These are phyloP conservation scores for Drosophila fuyamai DNA, from an alignment of 1,140 invertebrate species.

Conservation along the genomic window DNA sequence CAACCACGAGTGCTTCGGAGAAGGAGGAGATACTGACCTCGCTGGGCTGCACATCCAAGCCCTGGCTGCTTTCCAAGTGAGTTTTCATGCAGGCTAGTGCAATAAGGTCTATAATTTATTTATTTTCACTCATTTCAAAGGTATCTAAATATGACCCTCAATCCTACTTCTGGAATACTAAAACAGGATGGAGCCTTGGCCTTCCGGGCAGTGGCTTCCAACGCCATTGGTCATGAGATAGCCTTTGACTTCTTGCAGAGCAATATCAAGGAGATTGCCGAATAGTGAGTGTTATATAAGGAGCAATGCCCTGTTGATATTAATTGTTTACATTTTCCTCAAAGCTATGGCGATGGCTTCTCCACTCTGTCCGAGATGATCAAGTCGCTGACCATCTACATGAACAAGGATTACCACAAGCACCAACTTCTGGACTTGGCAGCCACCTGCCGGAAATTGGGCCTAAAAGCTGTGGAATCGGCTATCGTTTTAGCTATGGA, in stretches of 20 bases:
- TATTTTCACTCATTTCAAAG: constrained; percentile 46
- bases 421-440: constrained; percentile 74
- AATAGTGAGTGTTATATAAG: constrained; percentile 84
- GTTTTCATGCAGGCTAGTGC: constrained; percentile 10
- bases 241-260: constrained; percentile 85
- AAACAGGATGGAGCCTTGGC: constrained; percentile 86
- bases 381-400: constrained; percentile 85
- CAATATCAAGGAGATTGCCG: constrained; percentile 84
- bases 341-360: constrained; percentile 86
- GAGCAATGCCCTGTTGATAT: accelerated
- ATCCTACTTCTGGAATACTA: constrained; percentile 85
- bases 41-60: constrained; percentile 86
- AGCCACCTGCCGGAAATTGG: constrained; percentile 65
- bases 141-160: constrained; percentile 85
- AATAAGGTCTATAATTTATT: background rate
- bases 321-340: background rate
- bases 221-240: constrained; percentile 85
- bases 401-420: constrained; percentile 85
- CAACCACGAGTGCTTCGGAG: constrained; percentile 86
- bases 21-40: constrained; percentile 87
- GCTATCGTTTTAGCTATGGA: constrained; percentile 79
- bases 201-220: constrained; percentile 84
- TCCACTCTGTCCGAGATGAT: constrained; percentile 86
- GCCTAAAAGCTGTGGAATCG: constrained; percentile 68
- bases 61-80: constrained; percentile 85